Percentiles rank a stretch among this genome's conserved stretches.
phyloP scores from a whole-genome alignment of 2,113 vertebrate species.

The Podilymbus podiceps region DNA sequence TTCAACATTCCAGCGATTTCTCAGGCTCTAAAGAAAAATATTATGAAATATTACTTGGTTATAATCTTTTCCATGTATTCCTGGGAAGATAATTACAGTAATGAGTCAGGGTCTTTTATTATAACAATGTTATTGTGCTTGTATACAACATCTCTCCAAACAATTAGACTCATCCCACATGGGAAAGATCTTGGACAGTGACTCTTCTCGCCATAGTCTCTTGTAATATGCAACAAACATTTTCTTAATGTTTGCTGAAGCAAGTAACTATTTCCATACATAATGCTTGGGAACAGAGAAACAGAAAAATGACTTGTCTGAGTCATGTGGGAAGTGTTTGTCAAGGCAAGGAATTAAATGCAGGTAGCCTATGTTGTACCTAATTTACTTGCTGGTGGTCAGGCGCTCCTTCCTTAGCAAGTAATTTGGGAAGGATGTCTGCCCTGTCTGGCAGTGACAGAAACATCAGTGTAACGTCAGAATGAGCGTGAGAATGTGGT shows the following conservation, averaged over 20 bases:
- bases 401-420: background rate
- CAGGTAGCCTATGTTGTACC: background rate
- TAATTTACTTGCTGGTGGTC: background rate
- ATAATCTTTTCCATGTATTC: background rate
- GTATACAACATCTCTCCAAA: background rate
- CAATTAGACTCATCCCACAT: background rate
- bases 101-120: background rate
- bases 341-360: background rate
- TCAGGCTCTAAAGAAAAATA: constrained; percentile 7
- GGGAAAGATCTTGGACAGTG: background rate
- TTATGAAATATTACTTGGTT: background rate
- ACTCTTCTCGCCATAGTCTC: background rate
- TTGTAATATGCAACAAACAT: background rate
- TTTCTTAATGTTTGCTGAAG: background rate
- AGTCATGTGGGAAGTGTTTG: background rate
- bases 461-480: background rate
- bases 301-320: background rate
- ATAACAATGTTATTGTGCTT: background rate
- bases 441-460: background rate
- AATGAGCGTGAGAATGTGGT: background rate
- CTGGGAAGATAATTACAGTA: background rate
- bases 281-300: background rate
- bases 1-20: background rate
- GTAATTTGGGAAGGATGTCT: background rate
- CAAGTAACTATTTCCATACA: background rate